Conservation (phyloP, 2,113 vertebrate species). For the Verasper variegatus region DNA sequence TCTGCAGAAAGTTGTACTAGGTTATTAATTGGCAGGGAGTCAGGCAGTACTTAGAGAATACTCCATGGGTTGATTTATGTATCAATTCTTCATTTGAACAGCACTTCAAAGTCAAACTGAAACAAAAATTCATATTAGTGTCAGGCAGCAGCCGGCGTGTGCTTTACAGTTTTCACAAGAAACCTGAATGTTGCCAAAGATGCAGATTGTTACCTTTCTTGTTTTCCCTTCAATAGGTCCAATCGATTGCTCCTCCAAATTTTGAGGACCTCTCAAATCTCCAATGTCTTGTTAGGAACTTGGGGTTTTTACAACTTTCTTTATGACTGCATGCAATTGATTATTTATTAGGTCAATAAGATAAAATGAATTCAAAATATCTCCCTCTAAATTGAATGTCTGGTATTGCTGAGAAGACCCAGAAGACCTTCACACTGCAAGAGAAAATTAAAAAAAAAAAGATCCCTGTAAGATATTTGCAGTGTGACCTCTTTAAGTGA, state of each 20-base stretch:
- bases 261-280: no score
- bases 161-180: not conserved
- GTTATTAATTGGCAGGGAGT: conserved; percentile 72
- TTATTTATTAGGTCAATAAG: not conserved
- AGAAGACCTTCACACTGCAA: not conserved
- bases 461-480: not conserved
- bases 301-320: no score
- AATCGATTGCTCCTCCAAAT: no score
- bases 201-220: not conserved
- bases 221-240: not conserved
- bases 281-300: no score
- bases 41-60: conserved; percentile 54
- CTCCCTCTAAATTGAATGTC: no score
- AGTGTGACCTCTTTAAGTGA: not conserved
- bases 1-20: conserved; percentile 47
- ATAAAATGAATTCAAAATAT: not conserved
- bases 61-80: conserved; percentile 64
- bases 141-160: not conserved
- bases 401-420: not conserved
- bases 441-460: not conserved
- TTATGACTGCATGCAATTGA: not conserved
- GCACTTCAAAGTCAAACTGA: conserved; percentile 58
- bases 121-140: conserved; percentile 10
- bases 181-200: conserved; percentile 3
- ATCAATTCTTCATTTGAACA: conserved; percentile 65